Evolutionary conservation across 2,888 invertebrate genomes (phyloP).

Genomic region (Platycheirus albimanus): DNA sequence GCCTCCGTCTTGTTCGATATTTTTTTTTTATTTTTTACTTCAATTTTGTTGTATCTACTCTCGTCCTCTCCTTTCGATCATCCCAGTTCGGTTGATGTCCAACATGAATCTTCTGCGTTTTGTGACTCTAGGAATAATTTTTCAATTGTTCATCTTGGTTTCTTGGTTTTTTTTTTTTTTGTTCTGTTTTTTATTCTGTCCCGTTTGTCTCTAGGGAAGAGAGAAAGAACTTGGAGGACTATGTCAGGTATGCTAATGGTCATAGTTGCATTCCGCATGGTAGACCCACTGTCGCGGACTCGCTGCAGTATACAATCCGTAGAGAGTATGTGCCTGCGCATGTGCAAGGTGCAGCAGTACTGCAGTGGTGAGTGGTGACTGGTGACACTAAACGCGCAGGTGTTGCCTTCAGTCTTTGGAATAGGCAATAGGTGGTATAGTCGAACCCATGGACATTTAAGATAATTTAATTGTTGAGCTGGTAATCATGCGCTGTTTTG

Average conservation of each 20-base stretch:
- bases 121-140: slow-evolving; percentile 47
- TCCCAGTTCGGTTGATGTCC: slow-evolving; percentile 48
- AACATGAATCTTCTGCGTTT: slow-evolving; percentile 44
- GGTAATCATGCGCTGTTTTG: slow-evolving; percentile 63
- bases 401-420: slow-evolving; percentile 44
- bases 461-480: slow-evolving; percentile 70
- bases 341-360: slow-evolving; percentile 69
- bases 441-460: slow-evolving; percentile 14
- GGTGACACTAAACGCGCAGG: slow-evolving; percentile 60
- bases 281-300: slow-evolving; percentile 65
- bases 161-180: slow-evolving; percentile 9
- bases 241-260: slow-evolving; percentile 61
- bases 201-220: slow-evolving; percentile 10
- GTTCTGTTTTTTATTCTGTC: slow-evolving; percentile 3
- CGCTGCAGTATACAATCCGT: no score
- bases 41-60: slow-evolving; percentile 8
- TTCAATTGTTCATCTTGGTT: slow-evolving; percentile 60
- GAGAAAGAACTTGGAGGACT: no score
- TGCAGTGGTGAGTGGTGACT: no score
- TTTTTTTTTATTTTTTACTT: slow-evolving; percentile 18
- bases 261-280: slow-evolving; percentile 52
- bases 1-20: slow-evolving; percentile 55
- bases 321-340: slow-evolving; percentile 32
- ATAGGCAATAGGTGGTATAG: no score
- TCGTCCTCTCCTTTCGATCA: slow-evolving; percentile 42